Percentiles rank a stretch among this genome's conserved stretches.
These are phyloP conservation scores for Coelinius sp. DNA, from an alignment of 2,888 invertebrate species.

Conservation along the genomic window DNA sequence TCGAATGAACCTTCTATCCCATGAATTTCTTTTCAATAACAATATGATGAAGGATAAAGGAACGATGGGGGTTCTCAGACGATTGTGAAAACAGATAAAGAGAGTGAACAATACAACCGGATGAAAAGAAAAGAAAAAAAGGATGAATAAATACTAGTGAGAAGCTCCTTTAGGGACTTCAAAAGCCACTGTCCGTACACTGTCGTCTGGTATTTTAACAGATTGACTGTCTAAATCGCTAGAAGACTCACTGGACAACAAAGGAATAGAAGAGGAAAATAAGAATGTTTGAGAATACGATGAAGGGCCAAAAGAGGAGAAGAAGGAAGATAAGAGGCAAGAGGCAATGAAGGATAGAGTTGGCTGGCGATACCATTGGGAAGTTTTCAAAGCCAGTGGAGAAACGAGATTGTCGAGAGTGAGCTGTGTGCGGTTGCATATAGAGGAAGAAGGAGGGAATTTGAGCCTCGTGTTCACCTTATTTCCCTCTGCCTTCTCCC, in stretches of 20 bases:
- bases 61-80: background rate
- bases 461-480: background rate
- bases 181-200: conserved; percentile 18
- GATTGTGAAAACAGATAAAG: conserved; percentile 19
- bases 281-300: conserved; percentile 14
- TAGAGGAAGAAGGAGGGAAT: background rate
- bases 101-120: conserved; percentile 4
- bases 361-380: conserved; percentile 32
- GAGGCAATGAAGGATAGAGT: conserved; percentile 31
- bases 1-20: background rate
- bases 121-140: background rate
- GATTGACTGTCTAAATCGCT: conserved; percentile 41
- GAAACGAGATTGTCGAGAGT: conserved; percentile 34
- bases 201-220: conserved; percentile 24
- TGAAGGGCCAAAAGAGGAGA: conserved; percentile 30
- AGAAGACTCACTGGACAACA: conserved; percentile 37
- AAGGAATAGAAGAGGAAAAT: conserved; percentile 33
- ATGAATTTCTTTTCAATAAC: background rate
- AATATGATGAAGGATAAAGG: background rate
- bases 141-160: background rate
- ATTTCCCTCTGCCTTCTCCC: background rate
- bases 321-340: conserved; percentile 21
- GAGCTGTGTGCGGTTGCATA: background rate
- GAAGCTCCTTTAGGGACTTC: conserved; percentile 10
- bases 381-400: conserved; percentile 39